Conservation (phyloP, 2,797 vertebrate species). For the Urocyon cinereoargenteus region DNA sequence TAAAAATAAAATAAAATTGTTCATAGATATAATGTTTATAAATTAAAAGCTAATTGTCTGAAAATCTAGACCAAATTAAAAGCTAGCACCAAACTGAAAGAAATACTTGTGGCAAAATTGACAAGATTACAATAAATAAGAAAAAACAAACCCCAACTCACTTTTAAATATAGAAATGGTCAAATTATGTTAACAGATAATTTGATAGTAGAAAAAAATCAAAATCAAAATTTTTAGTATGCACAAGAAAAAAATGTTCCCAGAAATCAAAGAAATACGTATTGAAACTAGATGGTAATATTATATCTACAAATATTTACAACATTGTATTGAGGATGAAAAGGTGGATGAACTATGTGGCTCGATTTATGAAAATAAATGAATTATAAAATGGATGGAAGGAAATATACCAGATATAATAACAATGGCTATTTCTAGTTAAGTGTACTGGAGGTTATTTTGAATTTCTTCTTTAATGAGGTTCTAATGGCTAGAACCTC, state of each 20-base stretch:
- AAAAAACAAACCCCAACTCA: neutral
- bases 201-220: neutral
- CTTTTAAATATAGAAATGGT: neutral
- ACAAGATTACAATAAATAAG: neutral
- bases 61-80: slow-evolving; percentile 35
- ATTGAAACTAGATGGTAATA: neutral
- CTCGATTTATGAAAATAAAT: neutral
- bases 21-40: neutral
- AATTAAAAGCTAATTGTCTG: neutral
- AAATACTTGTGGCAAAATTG: neutral
- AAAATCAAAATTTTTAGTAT: neutral
- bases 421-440: neutral
- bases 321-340: neutral
- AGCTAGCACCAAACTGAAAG: neutral
- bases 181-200: neutral
- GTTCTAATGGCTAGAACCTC: neutral
- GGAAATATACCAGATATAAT: neutral
- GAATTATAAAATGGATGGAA: neutral
- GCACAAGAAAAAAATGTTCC: neutral
- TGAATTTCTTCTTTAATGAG: neutral
- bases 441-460: neutral
- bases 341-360: neutral
- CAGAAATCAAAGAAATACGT: neutral
- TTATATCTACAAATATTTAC: neutral
- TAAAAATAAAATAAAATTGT: too few relatives aligned